phyloP scores from a whole-genome alignment of 2,797 vertebrate species.

The Semotilus atromaculatus region DNA sequence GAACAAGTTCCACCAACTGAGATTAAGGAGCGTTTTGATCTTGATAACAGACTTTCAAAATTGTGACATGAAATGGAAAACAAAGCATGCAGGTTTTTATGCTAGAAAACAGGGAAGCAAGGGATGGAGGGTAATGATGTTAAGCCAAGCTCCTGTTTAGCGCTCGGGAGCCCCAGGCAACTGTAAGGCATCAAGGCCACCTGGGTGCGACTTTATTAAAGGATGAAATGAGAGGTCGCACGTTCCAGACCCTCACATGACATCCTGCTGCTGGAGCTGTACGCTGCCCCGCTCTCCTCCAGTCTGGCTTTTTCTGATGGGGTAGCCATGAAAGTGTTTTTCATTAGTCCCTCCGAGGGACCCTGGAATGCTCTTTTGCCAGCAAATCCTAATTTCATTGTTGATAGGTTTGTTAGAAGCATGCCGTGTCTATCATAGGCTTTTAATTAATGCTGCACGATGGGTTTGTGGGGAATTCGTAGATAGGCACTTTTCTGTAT shows the following conservation, averaged over 20 bases:
- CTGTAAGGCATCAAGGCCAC: constrained; percentile 82
- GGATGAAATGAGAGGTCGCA: constrained; percentile 86
- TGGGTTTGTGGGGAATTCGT: constrained; percentile 74
- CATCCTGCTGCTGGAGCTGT: constrained; percentile 77
- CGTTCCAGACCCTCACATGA: constrained; percentile 78
- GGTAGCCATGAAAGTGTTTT: constrained; percentile 82
- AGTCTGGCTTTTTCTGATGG: constrained; percentile 69
- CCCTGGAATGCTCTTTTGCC: constrained; percentile 77
- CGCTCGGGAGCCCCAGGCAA: constrained; percentile 76
- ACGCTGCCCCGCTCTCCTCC: constrained; percentile 63
- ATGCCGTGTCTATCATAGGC: constrained; percentile 74
- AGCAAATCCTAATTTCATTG: constrained; percentile 79
- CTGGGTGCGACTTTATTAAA: constrained; percentile 88
- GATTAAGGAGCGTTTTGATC: constrained; percentile 61
- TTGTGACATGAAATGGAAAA: constrained; percentile 60
- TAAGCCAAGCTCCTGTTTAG: constrained; percentile 75
- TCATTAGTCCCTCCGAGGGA: constrained; percentile 81
- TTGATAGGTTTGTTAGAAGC: constrained; percentile 80
- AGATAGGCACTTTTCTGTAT: constrained; percentile 56
- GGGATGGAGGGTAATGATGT: constrained; percentile 59
- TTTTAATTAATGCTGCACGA: constrained; percentile 81
- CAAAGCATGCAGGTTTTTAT: constrained; percentile 54
- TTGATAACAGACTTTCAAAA: constrained; percentile 62
- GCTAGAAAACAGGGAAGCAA: constrained; percentile 61
- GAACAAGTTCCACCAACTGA: constrained; percentile 68